Evolutionary conservation across 2,888 invertebrate species (phyloP), one percentile per base, ranked within the genome.

Genomic region (Drosophila niveifrons): DNA sequence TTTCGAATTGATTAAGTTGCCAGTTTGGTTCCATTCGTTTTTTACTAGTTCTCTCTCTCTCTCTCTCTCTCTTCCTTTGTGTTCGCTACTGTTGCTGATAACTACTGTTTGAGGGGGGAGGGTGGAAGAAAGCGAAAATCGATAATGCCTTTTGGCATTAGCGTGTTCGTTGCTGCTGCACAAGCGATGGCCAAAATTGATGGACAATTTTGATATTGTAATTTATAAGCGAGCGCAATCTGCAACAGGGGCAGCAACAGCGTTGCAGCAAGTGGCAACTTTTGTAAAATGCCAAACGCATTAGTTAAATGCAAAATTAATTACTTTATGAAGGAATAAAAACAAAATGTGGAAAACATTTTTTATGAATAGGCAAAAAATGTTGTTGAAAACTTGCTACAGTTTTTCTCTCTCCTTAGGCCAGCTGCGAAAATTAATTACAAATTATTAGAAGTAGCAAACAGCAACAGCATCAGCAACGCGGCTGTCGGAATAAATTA

Each of bases 391-490:
- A 82, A 76, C 65, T 70, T 71, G 55, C 55, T 15, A 51, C 31
- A 48, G 13, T 47, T 51, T 56, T 66, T 59, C 23, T 59, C 23
- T 59, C 31, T 57, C n/a, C 23, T 23, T 41, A 65, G 59, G 62
- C 75, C 85, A 79, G 83, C 75, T 83, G 88, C 62, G 64, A 63
- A 88, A 84, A 88, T 88, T 88, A 88, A 84, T 84, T 88, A 82
- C 72, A 84, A 88, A 82, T 84, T 84, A 84, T 84, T 75, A 68
- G 52, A 68, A 75, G 58, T 48, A 55, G 64, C 52, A 58, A 29
- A n/a, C 15, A 43, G 17, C 15, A 29, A 9, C 31, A 39, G 18
- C 11, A 46, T 36, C 57, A 41, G 46, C 79, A 62, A 52, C 82
- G 72, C 68, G 57, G 72, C 66, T 70, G 76, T 65, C 70, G 51